phyloP scores from a whole-genome alignment of 2,113 vertebrate species.

The Xenopus borealis region DNA sequence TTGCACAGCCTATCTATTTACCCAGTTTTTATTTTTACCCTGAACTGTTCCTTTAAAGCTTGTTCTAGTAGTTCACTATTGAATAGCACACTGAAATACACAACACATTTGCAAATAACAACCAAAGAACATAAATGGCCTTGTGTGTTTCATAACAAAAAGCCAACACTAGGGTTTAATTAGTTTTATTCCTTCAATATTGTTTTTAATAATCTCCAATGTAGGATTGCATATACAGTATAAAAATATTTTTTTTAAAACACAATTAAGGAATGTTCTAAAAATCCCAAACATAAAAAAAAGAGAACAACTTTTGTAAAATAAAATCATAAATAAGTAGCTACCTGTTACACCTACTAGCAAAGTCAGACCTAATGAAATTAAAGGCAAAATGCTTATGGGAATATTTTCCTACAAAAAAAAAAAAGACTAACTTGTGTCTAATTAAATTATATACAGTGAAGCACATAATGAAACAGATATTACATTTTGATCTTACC shows the following conservation, averaged over 20 bases:
- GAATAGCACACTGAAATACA: no score
- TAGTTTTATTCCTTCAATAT: constrained; percentile 70
- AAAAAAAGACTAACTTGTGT: no score
- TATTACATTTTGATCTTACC: no score
- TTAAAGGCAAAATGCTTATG: constrained; percentile 37
- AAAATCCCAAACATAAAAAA: not conserved
- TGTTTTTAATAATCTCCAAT: constrained; percentile 69
- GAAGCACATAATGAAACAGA: no score
- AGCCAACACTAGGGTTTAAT: constrained; percentile 38
- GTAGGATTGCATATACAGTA: constrained; percentile 74
- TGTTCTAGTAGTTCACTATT: no score
- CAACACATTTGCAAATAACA: no score
- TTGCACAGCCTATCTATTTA: no score
- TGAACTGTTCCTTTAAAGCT: no score
- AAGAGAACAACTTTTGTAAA: constrained; percentile 59
- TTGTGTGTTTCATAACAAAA: not conserved
- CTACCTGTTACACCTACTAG: constrained; percentile 55
- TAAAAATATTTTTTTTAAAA: constrained; percentile 71
- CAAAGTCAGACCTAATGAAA: constrained; percentile 3
- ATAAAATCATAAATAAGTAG: constrained; percentile 43
- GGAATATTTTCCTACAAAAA: constrained; percentile 24
- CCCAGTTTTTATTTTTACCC: no score
- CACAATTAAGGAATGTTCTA: constrained; percentile 45
- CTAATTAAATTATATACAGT: no score
- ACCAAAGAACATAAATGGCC: no score